A percentile compares a stretch with the other conserved stretches of the same genome.
These are phyloP conservation scores for Musca vetustissima DNA, from an alignment of 1,140 invertebrate genomes.

Conservation along the genomic window DNA sequence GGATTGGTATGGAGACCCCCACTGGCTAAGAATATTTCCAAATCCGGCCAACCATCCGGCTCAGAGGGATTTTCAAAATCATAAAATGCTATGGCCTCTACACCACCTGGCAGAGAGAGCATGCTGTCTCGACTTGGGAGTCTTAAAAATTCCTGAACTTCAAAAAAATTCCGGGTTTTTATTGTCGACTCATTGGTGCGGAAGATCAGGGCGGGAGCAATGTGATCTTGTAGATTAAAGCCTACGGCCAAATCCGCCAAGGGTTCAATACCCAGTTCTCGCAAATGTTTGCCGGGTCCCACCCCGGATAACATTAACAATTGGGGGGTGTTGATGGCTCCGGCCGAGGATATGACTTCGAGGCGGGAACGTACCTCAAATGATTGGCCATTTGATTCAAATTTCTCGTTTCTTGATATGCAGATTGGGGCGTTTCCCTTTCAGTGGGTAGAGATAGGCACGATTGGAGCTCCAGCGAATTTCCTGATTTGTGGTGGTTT, in stretches of 20 bases:
- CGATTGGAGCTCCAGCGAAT: constrained; percentile 73
- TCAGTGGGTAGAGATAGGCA: constrained; percentile 71
- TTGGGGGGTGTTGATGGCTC: constrained; percentile 72
- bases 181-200: constrained; percentile 60
- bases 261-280: constrained; percentile 61
- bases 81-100: constrained; percentile 76
- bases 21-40: constrained; percentile 70
- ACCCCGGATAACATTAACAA: constrained; percentile 78
- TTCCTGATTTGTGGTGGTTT: constrained; percentile 70
- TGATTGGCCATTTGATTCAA: constrained; percentile 60
- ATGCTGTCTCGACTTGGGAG: constrained; percentile 54
- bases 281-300: constrained; percentile 69
- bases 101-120: constrained; percentile 79
- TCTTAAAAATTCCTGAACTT: constrained; percentile 52
- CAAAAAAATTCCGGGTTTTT: too few relatives aligned
- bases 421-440: constrained; percentile 63
- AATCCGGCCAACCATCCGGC: constrained; percentile 70
- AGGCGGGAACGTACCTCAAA: constrained; percentile 63
- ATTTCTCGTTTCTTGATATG: constrained; percentile 65
- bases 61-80: constrained; percentile 69
- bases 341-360: constrained; percentile 74
- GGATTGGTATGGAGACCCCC: constrained; percentile 62
- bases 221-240: constrained; percentile 76
- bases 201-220: constrained; percentile 71
- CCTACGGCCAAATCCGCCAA: constrained; percentile 71